These are phyloP conservation scores for Peromyscus melanophrys DNA, from an alignment of 2,797 vertebrate genomes.

Conservation along the genomic window DNA sequence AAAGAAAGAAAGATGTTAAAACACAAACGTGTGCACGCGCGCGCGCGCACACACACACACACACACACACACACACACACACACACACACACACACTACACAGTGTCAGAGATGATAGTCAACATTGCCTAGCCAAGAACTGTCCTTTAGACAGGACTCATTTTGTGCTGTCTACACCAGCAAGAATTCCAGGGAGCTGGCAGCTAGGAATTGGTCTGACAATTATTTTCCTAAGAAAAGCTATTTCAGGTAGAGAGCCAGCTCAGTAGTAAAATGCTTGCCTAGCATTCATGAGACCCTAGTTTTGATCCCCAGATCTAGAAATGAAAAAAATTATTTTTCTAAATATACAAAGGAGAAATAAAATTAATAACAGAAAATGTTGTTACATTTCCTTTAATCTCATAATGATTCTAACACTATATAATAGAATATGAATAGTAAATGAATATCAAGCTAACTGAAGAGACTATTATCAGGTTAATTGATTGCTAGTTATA, in stretches of 20 bases:
- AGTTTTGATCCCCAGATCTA: neutral
- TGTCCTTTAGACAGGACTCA: neutral
- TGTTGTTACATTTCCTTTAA: neutral
- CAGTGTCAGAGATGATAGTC: neutral
- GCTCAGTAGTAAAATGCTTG: neutral
- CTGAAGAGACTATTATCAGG: neutral
- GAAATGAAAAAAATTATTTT: neutral
- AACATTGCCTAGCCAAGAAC: neutral
- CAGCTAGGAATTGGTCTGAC: neutral
- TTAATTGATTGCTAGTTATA: neutral
- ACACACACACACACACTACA: neutral
- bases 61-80: neutral
- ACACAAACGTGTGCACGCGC: neutral
- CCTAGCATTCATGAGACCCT: neutral
- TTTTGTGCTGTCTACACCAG: neutral
- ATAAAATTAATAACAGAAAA: neutral
- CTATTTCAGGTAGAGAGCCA: neutral
- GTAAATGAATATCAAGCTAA: neutral
- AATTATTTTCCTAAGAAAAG: slow-evolving; percentile 42
- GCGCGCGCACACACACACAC: neutral
- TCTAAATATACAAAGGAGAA: neutral
- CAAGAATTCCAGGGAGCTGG: neutral
- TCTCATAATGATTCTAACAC: neutral
- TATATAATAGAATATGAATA: neutral
- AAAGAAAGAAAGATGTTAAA: neutral